phyloP scores from a whole-genome alignment of 2,888 invertebrate genomes.

The Rotaria macrura region DNA sequence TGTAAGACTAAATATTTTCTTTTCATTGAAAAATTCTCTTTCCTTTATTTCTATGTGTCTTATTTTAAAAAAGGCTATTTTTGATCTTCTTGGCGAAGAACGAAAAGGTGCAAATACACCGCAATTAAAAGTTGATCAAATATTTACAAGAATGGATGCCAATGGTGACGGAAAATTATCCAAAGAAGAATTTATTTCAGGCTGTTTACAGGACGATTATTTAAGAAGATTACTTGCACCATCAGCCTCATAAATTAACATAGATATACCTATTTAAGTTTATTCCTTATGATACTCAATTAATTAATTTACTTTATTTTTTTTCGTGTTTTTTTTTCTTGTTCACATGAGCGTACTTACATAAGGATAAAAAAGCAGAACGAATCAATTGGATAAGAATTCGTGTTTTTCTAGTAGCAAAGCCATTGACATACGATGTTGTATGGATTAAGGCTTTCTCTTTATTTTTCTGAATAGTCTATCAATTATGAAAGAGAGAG shows the following conservation, averaged over 20 bases:
- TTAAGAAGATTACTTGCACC: not conserved
- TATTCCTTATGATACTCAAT: not conserved
- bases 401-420: not conserved
- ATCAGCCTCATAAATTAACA: not conserved
- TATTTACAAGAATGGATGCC: not conserved
- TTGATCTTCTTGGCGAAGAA: slow-evolving; percentile 12
- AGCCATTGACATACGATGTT: not conserved
- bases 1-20: not conserved
- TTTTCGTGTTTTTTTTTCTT: not conserved
- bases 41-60: too few species aligned
- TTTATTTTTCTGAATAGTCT: not conserved
- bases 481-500: not conserved
- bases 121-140: not conserved
- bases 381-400: not conserved
- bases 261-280: not conserved
- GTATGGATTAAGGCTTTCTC: not conserved
- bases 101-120: not conserved
- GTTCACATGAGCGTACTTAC: not conserved
- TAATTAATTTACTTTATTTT: not conserved
- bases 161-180: slow-evolving; percentile 11
- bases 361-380: not conserved
- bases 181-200: not conserved
- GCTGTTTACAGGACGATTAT: slow-evolving; percentile 18
- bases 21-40: too few species aligned
- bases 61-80: slow-evolving; percentile 15